These are phyloP conservation scores for Actinia equina DNA, from an alignment of 64 coral and sea anemone genomes.

Conservation along the genomic window DNA sequence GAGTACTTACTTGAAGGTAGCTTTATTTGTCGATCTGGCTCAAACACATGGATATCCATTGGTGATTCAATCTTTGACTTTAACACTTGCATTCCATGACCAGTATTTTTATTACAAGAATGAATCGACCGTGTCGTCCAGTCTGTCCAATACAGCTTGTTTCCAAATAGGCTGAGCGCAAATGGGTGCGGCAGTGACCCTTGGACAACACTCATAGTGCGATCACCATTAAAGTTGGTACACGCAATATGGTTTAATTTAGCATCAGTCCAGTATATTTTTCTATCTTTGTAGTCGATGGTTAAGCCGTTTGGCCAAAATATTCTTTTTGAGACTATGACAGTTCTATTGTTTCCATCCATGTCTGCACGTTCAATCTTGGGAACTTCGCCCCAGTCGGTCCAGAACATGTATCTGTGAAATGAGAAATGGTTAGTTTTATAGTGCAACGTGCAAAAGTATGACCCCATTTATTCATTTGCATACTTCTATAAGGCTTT, in stretches of 20 bases:
- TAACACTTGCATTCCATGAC: conserved; percentile 15
- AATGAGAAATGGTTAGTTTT: background rate
- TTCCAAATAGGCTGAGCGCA: conserved; percentile 41
- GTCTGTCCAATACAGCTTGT: conserved; percentile 72
- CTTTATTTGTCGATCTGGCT: conserved; percentile 20
- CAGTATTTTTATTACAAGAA: conserved; percentile 54
- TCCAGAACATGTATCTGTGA: conserved; percentile 69
- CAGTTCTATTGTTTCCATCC: conserved; percentile 50
- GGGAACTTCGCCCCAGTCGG: conserved; percentile 68
- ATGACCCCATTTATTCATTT: background rate
- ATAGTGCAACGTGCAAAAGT: background rate
- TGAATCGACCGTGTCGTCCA: conserved; percentile 59
- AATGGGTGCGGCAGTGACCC: conserved; percentile 61
- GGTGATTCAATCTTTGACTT: conserved; percentile 46
- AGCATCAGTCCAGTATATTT: conserved; percentile 85
- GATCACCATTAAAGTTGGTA: conserved; percentile 56
- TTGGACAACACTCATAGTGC: conserved; percentile 38
- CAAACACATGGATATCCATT: conserved; percentile 74
- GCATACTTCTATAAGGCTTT: too few relatives aligned
- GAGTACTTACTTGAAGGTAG: background rate
- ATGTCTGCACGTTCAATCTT: conserved; percentile 77
- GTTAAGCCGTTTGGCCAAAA: conserved; percentile 80
- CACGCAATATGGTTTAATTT: conserved; percentile 60
- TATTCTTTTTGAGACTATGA: conserved; percentile 46
- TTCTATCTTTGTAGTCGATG: conserved; percentile 53